These are phyloP conservation scores for Rhinolophus sinicus DNA, from an alignment of 2,113 vertebrate species.

Conservation along the genomic window DNA sequence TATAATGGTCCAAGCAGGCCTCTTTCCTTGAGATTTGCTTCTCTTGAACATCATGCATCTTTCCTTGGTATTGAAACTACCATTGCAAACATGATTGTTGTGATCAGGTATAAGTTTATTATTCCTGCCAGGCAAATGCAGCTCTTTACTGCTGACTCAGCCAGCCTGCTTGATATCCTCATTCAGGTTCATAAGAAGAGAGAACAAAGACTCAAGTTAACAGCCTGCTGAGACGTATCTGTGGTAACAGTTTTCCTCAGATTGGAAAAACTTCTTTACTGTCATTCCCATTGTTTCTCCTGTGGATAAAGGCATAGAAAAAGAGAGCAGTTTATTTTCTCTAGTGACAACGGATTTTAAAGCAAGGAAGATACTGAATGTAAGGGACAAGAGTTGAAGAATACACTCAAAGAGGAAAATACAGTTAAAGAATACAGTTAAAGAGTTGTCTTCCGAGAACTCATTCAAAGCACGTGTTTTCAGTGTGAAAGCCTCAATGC, in stretches of 20 bases:
- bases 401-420: neutral
- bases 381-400: neutral
- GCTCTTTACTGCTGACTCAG: neutral
- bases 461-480: neutral
- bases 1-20: neutral
- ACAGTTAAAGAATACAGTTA: neutral
- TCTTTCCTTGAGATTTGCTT: neutral
- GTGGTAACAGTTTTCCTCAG: neutral
- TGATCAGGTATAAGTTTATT: neutral
- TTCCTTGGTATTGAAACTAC: constrained; percentile 5
- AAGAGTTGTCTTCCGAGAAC: neutral
- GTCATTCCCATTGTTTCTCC: neutral
- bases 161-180: neutral
- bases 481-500: neutral
- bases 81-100: neutral
- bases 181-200: neutral
- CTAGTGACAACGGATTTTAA: neutral
- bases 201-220: neutral
- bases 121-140: neutral
- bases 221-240: neutral
- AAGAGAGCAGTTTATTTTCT: neutral
- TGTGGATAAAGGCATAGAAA: neutral
- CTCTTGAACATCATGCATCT: neutral
- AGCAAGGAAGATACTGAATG: neutral
- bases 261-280: neutral